Percentiles rank a stretch among this genome's conserved stretches.
phyloP scores from a whole-genome alignment of 2,797 vertebrate genomes.

The Dipus sagitta region DNA sequence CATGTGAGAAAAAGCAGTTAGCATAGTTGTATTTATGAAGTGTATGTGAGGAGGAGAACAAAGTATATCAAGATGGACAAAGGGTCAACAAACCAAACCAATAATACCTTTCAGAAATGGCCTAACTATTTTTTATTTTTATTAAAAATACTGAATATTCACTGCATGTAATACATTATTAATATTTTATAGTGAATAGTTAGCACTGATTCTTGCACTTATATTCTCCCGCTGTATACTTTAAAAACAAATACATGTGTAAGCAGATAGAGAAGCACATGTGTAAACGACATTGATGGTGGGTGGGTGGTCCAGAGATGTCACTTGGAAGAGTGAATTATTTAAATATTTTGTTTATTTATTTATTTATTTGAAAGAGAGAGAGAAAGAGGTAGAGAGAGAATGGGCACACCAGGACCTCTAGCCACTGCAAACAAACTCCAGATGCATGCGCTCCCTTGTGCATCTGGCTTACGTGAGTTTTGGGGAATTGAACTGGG shows the following conservation, averaged over 20 bases:
- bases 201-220: not conserved
- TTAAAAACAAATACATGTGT: not conserved
- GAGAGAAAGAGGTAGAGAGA: no score
- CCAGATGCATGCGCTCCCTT: no score
- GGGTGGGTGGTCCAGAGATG: not conserved
- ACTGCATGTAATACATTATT: not conserved
- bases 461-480: no score
- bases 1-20: not conserved
- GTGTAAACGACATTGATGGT: not conserved
- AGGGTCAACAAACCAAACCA: not conserved
- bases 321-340: not conserved
- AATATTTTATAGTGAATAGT: not conserved
- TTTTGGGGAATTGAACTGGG: no score
- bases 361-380: no score
- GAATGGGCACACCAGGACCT: no score
- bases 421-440: no score
- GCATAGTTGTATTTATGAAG: not conserved
- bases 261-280: fast-evolving
- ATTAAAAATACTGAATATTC: not conserved
- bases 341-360: not conserved
- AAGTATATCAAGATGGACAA: not conserved
- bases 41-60: not conserved
- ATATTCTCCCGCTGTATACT: not conserved
- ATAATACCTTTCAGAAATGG: not conserved
- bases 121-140: not conserved